Percentiles rank a stretch among this genome's conserved stretches.
These are phyloP conservation scores for Maniola jurtina DNA, from an alignment of 1,140 invertebrate genomes.

Conservation along the genomic window DNA sequence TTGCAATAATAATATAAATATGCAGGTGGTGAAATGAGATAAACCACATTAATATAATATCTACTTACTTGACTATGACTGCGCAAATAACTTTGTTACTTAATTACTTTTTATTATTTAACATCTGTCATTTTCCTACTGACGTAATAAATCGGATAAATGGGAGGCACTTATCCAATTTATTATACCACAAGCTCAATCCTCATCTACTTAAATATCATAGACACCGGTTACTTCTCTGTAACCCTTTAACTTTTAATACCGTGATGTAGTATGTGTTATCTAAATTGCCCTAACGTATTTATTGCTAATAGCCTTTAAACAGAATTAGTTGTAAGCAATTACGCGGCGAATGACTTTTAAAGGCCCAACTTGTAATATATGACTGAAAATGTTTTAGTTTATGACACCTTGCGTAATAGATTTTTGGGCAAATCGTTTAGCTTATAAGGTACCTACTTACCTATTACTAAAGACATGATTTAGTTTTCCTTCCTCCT, in stretches of 20 bases:
- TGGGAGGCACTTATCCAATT: not conserved
- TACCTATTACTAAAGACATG: conserved; percentile 13
- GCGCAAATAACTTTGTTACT: not conserved
- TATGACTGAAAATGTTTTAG: conserved; percentile 17
- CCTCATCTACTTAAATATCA: conserved; percentile 11
- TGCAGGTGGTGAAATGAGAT: no score
- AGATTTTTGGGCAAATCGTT: conserved; percentile 9
- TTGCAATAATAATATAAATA: no score
- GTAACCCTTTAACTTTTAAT: conserved; percentile 19
- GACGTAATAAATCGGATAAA: not conserved
- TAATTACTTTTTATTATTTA: not conserved
- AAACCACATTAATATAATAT: no score
- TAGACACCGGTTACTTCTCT: conserved; percentile 19
- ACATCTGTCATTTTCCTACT: not conserved
- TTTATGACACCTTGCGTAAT: conserved; percentile 17
- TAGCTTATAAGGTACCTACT: conserved; percentile 8
- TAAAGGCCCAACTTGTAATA: conserved; percentile 13
- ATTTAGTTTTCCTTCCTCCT: not conserved
- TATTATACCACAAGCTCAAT: not conserved
- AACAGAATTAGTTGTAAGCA: conserved; percentile 14
- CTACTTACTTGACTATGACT: not conserved
- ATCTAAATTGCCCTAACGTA: conserved; percentile 19
- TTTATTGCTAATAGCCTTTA: conserved; percentile 28
- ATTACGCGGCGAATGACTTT: conserved; percentile 21
- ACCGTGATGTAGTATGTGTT: conserved; percentile 11